Base-by-base conservation (phyloP, 2,797 vertebrate genomes). In the Sciurus vulgaris region DNA sequence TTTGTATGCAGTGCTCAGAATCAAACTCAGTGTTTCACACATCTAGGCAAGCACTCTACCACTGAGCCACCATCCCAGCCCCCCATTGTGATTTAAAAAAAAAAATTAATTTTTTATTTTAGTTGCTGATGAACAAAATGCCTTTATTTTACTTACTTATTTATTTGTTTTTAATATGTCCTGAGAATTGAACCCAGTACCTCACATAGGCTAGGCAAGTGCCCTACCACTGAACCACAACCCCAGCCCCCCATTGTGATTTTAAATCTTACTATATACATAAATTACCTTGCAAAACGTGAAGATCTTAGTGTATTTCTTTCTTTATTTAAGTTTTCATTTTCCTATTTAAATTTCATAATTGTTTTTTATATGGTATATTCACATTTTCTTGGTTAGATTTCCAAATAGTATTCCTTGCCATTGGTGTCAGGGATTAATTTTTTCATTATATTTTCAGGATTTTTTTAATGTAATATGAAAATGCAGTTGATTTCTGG, bases 261-360 rank as follows among this genome's bases (percentile, higher is more conserved):
- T 94, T 89, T 51, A 86, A 93, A 82, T 95, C 33, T 67, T 79
- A 33, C 1, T 86, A 24, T 22, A 33, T 82, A 24, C 15, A 82
- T 61, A 83, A 61, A 30, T 88, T 47, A 69, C 41, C 33, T 81
- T 89, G 11, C 4, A 77, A 67, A 86, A 79, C 72, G 22, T 83
- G 59, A 85, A 61, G 54, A 49, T 96, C 41, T 86, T 83, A 20
- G 3, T 91, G 7, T 91, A 18, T 76, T 92, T 87, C 41, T 86
- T 15, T 13, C 61, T 30, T 82, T 94, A 82, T 41, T 24, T 92
- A 81, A 56, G 41, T 59, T 85, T 95, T 93, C 86, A 22, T 35
- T 56, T 4, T 92, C 14, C 35, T 87, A n/a, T 72, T 73, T 97
- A 91, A 86, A 47, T 88, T 97, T 88, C 81, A 1, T 82, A 41